phyloP scores from a whole-genome alignment of 1,140 invertebrate genomes.

The Trinorchestia longiramus region DNA sequence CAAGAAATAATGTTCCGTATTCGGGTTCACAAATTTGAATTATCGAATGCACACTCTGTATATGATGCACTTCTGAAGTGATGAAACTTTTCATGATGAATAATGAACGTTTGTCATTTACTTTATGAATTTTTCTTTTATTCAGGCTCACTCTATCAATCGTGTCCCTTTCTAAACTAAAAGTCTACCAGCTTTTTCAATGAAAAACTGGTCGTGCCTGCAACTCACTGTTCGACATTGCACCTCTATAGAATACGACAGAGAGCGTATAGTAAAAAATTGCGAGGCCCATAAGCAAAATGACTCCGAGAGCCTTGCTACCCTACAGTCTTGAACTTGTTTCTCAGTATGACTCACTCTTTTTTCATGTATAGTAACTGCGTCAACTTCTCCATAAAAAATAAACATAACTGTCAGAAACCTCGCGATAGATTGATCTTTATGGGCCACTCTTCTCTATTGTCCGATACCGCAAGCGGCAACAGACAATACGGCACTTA shows the following conservation, averaged over 20 bases:
- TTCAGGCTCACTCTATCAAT: no score
- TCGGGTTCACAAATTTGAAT: no score
- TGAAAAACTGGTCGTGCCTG: neutral
- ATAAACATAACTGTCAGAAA: neutral
- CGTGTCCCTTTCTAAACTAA: no score
- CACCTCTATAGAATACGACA: neutral
- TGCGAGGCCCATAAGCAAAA: neutral
- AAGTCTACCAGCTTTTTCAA: no score
- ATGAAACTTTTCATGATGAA: no score
- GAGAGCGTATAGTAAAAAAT: neutral
- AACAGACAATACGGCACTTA: slow-evolving; percentile 7
- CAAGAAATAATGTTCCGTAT: no score
- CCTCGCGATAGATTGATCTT: neutral
- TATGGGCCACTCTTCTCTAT: neutral
- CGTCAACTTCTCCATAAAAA: neutral
- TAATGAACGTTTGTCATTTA: no score
- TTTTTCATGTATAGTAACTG: neutral
- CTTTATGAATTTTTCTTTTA: no score
- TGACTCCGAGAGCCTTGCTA: neutral
- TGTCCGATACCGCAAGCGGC: slow-evolving; percentile 3
- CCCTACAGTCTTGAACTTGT: neutral
- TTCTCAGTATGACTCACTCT: neutral
- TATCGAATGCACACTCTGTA: no score
- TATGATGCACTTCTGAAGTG: no score
- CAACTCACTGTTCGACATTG: neutral